phyloP scores from a whole-genome alignment of 2,888 invertebrate genomes.

The Deilephila elpenor region DNA sequence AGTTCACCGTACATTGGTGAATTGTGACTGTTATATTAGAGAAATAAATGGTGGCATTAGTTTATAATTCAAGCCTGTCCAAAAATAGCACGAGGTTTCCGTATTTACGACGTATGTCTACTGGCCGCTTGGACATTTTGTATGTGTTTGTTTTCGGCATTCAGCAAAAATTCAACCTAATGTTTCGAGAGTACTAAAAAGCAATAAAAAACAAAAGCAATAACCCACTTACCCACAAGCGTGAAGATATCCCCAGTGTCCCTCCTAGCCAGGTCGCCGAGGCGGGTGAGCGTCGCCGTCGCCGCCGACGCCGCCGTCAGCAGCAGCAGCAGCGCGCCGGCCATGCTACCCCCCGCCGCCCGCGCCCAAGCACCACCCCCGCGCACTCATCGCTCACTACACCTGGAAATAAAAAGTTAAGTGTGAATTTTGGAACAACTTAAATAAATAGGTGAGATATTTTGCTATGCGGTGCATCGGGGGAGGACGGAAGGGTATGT shows the following conservation, averaged over 20 bases:
- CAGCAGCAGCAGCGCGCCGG: conserved; percentile 69
- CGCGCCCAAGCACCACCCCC: conserved; percentile 55
- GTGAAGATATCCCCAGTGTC: conserved; percentile 79
- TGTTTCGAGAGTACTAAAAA: no score
- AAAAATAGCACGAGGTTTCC: no score
- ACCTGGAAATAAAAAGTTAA: conserved; percentile 46
- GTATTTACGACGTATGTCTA: background rate
- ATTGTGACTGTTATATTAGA: no score
- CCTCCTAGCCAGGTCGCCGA: conserved; percentile 72
- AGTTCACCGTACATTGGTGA: no score
- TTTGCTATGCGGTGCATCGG: no score
- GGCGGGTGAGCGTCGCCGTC: conserved; percentile 47
- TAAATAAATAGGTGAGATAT: no score
- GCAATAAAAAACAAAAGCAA: no score
- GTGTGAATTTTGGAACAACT: conserved; percentile 24
- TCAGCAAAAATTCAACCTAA: background rate
- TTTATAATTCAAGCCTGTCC: no score
- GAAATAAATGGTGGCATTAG: no score
- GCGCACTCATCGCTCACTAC: conserved; percentile 62
- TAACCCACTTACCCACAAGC: conserved; percentile 58
- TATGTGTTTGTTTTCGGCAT: no score
- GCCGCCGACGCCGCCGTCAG: conserved; percentile 56
- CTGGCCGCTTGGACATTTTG: no score
- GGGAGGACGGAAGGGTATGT: no score
- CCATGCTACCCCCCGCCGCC: conserved; percentile 78